Evolutionary conservation across 2,888 invertebrate genomes (phyloP).

Genomic region (Abscondita cerata): DNA sequence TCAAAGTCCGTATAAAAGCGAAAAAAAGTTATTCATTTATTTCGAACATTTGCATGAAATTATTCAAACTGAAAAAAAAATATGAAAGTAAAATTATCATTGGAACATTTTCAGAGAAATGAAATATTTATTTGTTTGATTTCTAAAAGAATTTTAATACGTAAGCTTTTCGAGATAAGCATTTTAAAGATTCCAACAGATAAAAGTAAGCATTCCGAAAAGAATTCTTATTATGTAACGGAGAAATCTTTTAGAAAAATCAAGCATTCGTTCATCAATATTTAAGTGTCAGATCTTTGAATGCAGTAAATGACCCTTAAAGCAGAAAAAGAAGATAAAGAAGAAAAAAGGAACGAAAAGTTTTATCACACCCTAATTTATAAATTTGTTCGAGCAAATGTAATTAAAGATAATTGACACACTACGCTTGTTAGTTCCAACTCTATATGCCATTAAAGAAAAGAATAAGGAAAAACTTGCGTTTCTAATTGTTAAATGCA

Average conservation of each 20-base stretch:
- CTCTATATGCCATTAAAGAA: constrained; percentile 12
- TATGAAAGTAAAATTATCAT: constrained; percentile 10
- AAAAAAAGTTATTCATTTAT: background rate
- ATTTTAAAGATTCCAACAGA: constrained; percentile 7
- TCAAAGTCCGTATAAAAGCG: background rate
- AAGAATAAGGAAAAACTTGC: background rate
- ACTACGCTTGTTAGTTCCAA: constrained; percentile 14
- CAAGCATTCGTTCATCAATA: constrained; percentile 11
- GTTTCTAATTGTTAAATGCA: constrained; percentile 10
- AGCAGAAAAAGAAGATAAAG: no score
- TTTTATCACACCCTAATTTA: constrained; percentile 7
- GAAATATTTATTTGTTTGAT: constrained; percentile 11
- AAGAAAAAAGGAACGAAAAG: background rate
- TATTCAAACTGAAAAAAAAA: background rate
- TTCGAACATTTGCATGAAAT: constrained; percentile 5
- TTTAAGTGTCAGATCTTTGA: constrained; percentile 10
- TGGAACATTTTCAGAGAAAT: background rate
- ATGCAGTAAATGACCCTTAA: constrained; percentile 1
- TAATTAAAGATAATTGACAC: constrained; percentile 24
- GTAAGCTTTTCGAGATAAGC: background rate
- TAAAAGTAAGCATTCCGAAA: constrained; percentile 3
- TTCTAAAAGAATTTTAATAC: constrained; percentile 10
- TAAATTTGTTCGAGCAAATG: constrained; percentile 9
- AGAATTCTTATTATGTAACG: constrained; percentile 5
- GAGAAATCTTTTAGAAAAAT: constrained; percentile 1